Conservation (phyloP, 1,140 invertebrate species). For the Spodoptera litura region DNA sequence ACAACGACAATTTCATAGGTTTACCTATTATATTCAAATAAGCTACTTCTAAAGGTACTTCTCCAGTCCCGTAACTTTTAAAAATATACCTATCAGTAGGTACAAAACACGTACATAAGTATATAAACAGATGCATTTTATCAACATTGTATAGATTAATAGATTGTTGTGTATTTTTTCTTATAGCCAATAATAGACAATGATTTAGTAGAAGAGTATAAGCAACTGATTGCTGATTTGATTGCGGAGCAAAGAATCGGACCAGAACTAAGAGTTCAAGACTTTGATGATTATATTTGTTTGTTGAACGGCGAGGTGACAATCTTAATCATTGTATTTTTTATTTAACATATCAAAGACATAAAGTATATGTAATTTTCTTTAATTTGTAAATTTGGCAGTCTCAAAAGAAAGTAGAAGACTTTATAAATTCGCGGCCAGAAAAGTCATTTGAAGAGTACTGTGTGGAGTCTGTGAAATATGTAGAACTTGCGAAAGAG, state of each 20-base stretch:
- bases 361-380: slow-evolving; percentile 9
- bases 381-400: slow-evolving; percentile 67
- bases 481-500: slow-evolving; percentile 88
- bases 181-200: slow-evolving; percentile 89
- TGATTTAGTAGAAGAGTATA: slow-evolving; percentile 88
- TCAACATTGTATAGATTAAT: not conserved
- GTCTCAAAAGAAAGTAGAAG: slow-evolving; percentile 87
- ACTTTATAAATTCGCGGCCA: slow-evolving; percentile 89
- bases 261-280: slow-evolving; percentile 89
- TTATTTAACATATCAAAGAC: not conserved
- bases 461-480: slow-evolving; percentile 88
- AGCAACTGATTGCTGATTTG: slow-evolving; percentile 86
- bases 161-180: slow-evolving; percentile 5
- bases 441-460: slow-evolving; percentile 90
- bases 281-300: slow-evolving; percentile 93
- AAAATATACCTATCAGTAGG: no score
- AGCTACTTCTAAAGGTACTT: no score
- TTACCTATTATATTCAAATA: no score
- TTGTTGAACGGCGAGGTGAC: slow-evolving; percentile 91
- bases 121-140: no score
- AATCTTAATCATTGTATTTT: slow-evolving; percentile 28
- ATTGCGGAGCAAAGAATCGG: slow-evolving; percentile 90
- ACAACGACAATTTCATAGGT: no score
- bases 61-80: no score
- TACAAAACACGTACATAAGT: no score